Evolutionary conservation across 2,888 invertebrate species (phyloP), one percentile per base, ranked within the genome.

Genomic region (Drosophila prolongata): DNA sequence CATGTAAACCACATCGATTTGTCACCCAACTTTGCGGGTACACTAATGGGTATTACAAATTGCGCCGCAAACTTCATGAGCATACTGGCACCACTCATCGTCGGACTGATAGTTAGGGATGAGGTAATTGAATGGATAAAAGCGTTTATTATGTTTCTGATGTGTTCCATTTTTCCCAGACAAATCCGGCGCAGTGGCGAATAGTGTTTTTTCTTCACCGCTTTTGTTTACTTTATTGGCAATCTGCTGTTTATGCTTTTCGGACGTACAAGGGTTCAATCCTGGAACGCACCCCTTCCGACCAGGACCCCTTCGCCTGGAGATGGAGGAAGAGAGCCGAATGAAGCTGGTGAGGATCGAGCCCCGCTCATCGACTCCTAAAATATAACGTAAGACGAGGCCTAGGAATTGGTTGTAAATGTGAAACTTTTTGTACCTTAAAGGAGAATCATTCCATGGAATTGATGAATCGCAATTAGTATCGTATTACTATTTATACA

Each of bases 121-220:
- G 91, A 93, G 90, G 95, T 95, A 90, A 89, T 1, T 6, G 91
- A 90, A 1, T 10, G 11, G 6, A 24, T 40, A 37, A 6, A 19
- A 3, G 54, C 40, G 19, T 14, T n/a, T 43, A 24, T 19, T 27
- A 38, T 59, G 30, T 43, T 3, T 46, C 43, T 93, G 90, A 19
- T 4, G 3, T 10, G 24, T 1, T 3, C 9, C 9, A 11, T 19
- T 1, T 1, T 6, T 27, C 14, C 1, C 92, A 96, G 96, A 92
- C 91, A 13, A 93, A 95, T 78, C 93, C 94, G 0, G 75, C 89
- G 2, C 95, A 95, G 88, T 97, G 97, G 97, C 93, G 94, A 54
- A 94, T 94, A 60, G 95, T 96, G 13, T 97, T 97, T 91, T n/a
- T 95, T 95, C 90, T 93, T 96, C 8, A 94, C 96, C 0, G 94